Conservation (phyloP, 2,888 invertebrate species). For the Psococerastis gibbosa region DNA sequence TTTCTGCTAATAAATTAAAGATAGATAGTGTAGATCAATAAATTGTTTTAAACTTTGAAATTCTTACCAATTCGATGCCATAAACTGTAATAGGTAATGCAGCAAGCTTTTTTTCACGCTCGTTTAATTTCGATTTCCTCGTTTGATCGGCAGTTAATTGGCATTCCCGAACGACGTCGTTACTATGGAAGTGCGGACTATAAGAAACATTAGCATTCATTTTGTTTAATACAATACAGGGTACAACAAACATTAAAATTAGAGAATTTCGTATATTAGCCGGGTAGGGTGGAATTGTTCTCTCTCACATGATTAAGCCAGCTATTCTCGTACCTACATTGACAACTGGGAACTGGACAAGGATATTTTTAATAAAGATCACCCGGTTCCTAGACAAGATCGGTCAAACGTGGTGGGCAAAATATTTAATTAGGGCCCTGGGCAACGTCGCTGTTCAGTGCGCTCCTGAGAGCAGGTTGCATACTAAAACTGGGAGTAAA, state of each 20-base stretch:
- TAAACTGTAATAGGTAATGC: slow-evolving; percentile 80
- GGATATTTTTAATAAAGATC: too few species aligned
- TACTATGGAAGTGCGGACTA: slow-evolving; percentile 52
- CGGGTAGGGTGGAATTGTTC: too few species aligned
- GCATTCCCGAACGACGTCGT: slow-evolving; percentile 57
- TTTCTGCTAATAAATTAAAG: too few species aligned
- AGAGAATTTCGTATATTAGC: too few species aligned
- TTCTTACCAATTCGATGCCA: slow-evolving; percentile 63
- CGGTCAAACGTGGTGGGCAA: not conserved
- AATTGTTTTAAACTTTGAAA: slow-evolving; percentile 12
- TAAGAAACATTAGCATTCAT: not conserved
- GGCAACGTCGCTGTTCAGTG: slow-evolving; percentile 14
- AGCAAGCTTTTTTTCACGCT: slow-evolving; percentile 70
- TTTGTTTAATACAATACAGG: too few species aligned
- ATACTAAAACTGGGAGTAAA: slow-evolving; percentile 13
- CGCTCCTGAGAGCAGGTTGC: too few species aligned
- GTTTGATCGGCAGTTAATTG: slow-evolving; percentile 32
- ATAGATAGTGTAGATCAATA: slow-evolving; percentile 7
- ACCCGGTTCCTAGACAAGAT: slow-evolving; percentile 10
- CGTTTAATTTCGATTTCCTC: slow-evolving; percentile 39
- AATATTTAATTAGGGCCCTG: slow-evolving; percentile 8
- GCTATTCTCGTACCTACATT: too few species aligned
- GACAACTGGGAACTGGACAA: too few species aligned
- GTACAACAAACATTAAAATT: too few species aligned
- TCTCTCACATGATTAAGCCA: too few species aligned